Evolutionary conservation across 2,113 vertebrate genomes (phyloP).

Genomic region (Tautogolabrus adspersus): DNA sequence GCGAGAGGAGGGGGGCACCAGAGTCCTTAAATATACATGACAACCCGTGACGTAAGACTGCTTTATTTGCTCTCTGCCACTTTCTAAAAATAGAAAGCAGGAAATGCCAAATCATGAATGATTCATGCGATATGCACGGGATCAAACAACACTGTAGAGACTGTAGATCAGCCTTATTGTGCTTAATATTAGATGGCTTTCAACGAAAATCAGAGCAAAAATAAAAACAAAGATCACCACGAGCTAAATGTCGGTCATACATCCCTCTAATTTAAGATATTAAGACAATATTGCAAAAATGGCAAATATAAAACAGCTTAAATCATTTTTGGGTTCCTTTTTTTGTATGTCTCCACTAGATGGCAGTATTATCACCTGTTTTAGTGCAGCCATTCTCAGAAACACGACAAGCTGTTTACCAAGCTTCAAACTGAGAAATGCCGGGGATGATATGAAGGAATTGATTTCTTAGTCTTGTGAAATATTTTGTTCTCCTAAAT

Average conservation of each 20-base stretch:
- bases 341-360: conserved; percentile 58
- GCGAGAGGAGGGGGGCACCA: not conserved
- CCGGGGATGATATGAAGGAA: not conserved
- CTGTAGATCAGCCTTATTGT: not conserved
- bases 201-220: not conserved
- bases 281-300: not conserved
- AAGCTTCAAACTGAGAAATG: not conserved
- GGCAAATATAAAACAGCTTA: not conserved
- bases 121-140: conserved; percentile 20
- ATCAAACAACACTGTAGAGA: not conserved
- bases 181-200: not conserved
- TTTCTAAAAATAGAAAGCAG: conserved; percentile 72
- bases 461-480: not conserved
- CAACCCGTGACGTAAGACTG: conserved; percentile 66
- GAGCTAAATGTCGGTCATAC: not conserved
- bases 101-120: conserved; percentile 55
- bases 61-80: conserved; percentile 50
- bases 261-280: not conserved
- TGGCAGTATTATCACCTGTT: conserved; percentile 65
- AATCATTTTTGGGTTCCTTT: not conserved
- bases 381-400: not conserved
- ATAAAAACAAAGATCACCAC: not conserved
- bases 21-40: conserved; percentile 63
- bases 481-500: not conserved
- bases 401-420: not conserved